phyloP scores from a whole-genome alignment of 2,113 vertebrate species.

The Oxyruncus cristatus region DNA sequence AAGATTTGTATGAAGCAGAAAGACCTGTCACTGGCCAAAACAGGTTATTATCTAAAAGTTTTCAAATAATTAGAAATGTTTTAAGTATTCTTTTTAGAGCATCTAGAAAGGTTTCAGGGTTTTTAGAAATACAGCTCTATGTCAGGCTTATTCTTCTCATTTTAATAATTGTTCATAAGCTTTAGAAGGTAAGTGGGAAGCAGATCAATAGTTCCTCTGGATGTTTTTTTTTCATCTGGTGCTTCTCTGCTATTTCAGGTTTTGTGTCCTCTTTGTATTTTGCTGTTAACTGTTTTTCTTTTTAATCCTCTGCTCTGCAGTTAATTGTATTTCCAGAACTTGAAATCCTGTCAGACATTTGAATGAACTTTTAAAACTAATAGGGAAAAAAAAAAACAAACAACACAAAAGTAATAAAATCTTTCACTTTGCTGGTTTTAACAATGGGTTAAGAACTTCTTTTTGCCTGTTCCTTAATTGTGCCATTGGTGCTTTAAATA shows the following conservation, averaged over 20 bases:
- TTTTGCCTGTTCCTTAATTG: not conserved
- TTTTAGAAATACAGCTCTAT: not conserved
- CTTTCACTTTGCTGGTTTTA: not conserved
- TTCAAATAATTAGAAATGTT: not conserved
- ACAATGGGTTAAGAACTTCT: not conserved
- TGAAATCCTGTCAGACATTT: not conserved
- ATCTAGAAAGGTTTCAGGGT: not conserved
- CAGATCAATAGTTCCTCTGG: not conserved
- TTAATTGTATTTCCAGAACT: not conserved
- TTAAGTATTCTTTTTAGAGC: not conserved
- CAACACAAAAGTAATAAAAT: not conserved
- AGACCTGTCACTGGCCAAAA: accelerated
- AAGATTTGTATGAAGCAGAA: not conserved
- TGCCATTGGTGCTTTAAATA: not conserved
- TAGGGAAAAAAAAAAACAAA: not conserved
- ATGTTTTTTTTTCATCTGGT: not conserved
- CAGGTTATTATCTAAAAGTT: not conserved
- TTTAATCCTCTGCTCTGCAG: not conserved
- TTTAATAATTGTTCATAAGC: not conserved
- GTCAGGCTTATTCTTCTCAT: not conserved
- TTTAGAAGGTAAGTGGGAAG: not conserved
- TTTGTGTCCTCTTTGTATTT: not conserved
- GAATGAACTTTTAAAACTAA: not conserved
- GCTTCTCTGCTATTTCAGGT: not conserved
- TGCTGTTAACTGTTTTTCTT: not conserved